Evolutionary conservation across 2,888 invertebrate species (phyloP), one percentile per base, ranked within the genome.

Genomic region (Leptura quadrifasciata): DNA sequence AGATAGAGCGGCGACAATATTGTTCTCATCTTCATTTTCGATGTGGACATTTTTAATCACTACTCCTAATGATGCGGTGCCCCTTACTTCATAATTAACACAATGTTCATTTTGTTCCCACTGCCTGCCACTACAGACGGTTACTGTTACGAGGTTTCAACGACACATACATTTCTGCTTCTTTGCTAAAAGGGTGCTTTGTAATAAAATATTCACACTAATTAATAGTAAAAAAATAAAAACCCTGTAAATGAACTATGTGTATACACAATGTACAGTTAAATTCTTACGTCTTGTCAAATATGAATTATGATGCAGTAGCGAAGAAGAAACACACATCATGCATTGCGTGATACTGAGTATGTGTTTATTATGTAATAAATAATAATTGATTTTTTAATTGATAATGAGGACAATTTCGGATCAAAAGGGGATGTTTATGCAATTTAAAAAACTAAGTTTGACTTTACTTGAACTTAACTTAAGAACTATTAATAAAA

Each of bases 31-130:
- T 65, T 72, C 72, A 47, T 35, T 74, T 77, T 72, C 76, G 64
- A 68, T 65, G 74, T 73, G 78, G 77, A 76, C 77, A 80, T 80
- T 81, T 81, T 81, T 76, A 72, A 73, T 81, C 76, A 76, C 64
- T 71, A 63, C 54, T 71, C 58, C 78, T 81, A 81, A 81, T 78
- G 81, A 81, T 79, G 81, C 80, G 81, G 81, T 80, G 61, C 69
- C 69, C 77, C 77, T 76, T 72, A 78, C 78, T 77, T 79, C 72
- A 72, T 79, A 81, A 81, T 81, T 81, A 77, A 81, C 63, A 76
- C 75, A 74, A 65, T 75, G 76, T 72, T 79, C 73, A 70, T 67
- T 76, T 72, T 65, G 67, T 61, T 77, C 72, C 76, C 72, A 76
- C 69, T 74, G 63, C 74, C 71, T 20, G 24, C 70, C 71, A 71